Conservation (phyloP, 2,888 invertebrate species). For the Lepeophtheirus nordmannii region DNA sequence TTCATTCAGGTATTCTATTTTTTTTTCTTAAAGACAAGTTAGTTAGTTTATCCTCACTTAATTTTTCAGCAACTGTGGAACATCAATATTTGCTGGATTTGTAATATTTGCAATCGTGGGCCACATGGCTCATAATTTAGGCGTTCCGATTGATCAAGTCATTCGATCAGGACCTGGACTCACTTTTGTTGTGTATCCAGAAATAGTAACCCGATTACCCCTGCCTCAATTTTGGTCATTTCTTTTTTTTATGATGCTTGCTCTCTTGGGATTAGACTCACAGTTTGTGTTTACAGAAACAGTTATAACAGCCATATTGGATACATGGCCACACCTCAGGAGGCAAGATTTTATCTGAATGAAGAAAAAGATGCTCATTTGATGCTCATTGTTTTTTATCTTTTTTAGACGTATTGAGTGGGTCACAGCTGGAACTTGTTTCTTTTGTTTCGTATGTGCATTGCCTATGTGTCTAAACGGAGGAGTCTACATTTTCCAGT, state of each 20-base stretch:
- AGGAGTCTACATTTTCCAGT: conserved; percentile 40
- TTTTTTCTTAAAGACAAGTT: not conserved
- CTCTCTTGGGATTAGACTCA: conserved; percentile 56
- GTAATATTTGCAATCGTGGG: conserved; percentile 68
- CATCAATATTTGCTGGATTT: conserved; percentile 62
- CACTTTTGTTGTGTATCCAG: conserved; percentile 72
- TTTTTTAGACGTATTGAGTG: conserved; percentile 8
- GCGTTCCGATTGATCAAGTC: conserved; percentile 37
- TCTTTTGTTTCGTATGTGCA: not conserved
- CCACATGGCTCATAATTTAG: conserved; percentile 57
- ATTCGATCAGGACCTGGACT: conserved; percentile 43
- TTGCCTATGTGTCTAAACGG: conserved; percentile 33
- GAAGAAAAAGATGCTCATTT: not conserved
- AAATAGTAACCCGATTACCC: conserved; percentile 57
- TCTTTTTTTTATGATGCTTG: conserved; percentile 60
- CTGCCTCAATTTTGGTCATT: conserved; percentile 66
- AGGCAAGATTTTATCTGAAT: not conserved
- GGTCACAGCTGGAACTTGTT: conserved; percentile 9
- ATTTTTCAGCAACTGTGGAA: conserved; percentile 54
- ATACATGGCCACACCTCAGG: conserved; percentile 35
- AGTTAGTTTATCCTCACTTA: conserved; percentile 43
- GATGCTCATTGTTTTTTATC: not conserved
- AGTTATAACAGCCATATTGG: conserved; percentile 41
- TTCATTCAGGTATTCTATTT: not conserved
- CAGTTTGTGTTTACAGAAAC: conserved; percentile 42